These are phyloP conservation scores for Epinephelus moara DNA, from an alignment of 2,113 vertebrate species.

Conservation along the genomic window DNA sequence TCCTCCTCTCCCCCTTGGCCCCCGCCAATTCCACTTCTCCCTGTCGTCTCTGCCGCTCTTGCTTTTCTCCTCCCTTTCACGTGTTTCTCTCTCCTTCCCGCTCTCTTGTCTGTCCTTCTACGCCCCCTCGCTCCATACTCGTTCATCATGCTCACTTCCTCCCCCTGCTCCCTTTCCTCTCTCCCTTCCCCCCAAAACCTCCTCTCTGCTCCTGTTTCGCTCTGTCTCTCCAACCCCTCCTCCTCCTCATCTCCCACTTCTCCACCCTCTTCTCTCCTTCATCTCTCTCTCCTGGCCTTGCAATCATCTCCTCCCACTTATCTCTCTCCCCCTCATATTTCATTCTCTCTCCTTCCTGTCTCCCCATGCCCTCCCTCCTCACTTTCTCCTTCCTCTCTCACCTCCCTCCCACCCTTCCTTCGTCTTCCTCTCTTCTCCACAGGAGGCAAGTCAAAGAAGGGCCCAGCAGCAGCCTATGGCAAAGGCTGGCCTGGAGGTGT, in stretches of 20 bases:
- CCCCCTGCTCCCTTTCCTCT: conserved; percentile 44
- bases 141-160: conserved; percentile 63
- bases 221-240: conserved; percentile 29
- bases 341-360: conserved; percentile 61
- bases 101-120: conserved; percentile 66
- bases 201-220: conserved; percentile 29
- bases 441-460: conserved; percentile 84
- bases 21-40: conserved; percentile 49
- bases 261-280: conserved; percentile 55
- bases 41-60: conserved; percentile 37
- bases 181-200: conserved; percentile 32
- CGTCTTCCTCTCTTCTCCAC: conserved; percentile 63
- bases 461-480: conserved; percentile 72
- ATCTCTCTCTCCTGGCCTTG: conserved; percentile 52
- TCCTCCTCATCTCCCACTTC: conserved; percentile 46
- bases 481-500: conserved; percentile 84
- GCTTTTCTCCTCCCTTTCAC: conserved; percentile 50
- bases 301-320: conserved; percentile 73
- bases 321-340: conserved; percentile 61
- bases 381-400: conserved; percentile 51
- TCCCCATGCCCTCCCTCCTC: conserved; percentile 35
- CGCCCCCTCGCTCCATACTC: conserved; percentile 63
- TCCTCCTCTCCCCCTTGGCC: conserved; percentile 18
- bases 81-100: conserved; percentile 58
- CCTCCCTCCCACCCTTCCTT: conserved; percentile 48